Evolutionary conservation across 1,140 invertebrate species (phyloP).

Genomic region (Euwallacea fornicatus): DNA sequence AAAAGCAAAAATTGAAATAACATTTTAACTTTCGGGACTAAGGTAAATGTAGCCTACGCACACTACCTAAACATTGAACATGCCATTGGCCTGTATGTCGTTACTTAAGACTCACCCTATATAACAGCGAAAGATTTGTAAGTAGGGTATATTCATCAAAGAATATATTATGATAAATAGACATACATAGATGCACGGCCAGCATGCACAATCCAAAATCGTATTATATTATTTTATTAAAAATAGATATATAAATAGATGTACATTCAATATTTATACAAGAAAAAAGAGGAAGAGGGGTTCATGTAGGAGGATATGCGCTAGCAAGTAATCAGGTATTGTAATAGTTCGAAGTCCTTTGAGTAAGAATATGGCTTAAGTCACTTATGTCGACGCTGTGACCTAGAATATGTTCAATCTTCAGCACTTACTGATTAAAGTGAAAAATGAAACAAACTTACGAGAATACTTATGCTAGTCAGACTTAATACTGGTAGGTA

Average conservation of each 20-base stretch:
- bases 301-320: conserved; percentile 40
- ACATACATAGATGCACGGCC: conserved; percentile 45
- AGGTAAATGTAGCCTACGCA: too few relatives aligned
- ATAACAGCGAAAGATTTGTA: background rate
- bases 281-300: conserved; percentile 32
- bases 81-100: too few relatives aligned
- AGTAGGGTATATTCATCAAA: conserved; percentile 34
- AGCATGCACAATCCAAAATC: conserved; percentile 44
- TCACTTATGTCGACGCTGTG: conserved; percentile 49
- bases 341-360: conserved; percentile 44
- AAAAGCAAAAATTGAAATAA: too few relatives aligned
- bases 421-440: background rate
- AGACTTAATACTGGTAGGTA: conserved; percentile 40
- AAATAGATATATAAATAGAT: conserved; percentile 46
- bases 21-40: too few relatives aligned
- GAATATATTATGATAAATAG: conserved; percentile 41
- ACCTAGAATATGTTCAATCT: conserved; percentile 39
- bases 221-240: conserved; percentile 41
- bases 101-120: background rate
- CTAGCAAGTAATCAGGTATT: conserved; percentile 37
- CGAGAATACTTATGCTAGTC: conserved; percentile 45
- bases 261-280: conserved; percentile 40
- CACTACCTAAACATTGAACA: too few relatives aligned
- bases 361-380: conserved; percentile 45
- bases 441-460: conserved; percentile 34